phyloP scores from a whole-genome alignment of 92 coral and sea anemone genomes.

The Paragorgia papillata region DNA sequence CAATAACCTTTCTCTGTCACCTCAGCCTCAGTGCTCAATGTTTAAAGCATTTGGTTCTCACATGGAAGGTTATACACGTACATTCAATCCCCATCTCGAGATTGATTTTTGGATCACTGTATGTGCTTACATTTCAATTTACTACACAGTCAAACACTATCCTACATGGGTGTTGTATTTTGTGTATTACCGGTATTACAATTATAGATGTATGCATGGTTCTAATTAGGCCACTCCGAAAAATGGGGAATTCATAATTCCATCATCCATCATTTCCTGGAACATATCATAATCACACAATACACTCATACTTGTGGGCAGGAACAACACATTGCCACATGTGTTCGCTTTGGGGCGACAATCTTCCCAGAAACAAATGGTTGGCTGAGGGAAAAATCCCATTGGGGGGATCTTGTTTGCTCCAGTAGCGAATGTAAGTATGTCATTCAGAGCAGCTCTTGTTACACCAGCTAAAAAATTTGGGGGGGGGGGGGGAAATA shows the following conservation, averaged over 20 bases:
- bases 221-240: constrained; percentile 1
- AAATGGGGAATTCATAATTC: constrained; percentile 1
- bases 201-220: too few species aligned
- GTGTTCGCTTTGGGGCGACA: constrained; percentile 11
- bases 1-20: too few species aligned
- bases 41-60: too few species aligned
- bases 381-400: constrained; percentile 30
- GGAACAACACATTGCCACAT: constrained; percentile 20
- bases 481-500: too few species aligned
- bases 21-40: too few species aligned
- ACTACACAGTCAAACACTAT: too few species aligned
- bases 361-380: constrained; percentile 1
- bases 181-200: too few species aligned
- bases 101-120: too few species aligned
- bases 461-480: constrained; percentile 10
- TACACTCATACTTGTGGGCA: constrained; percentile 1
- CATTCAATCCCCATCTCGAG: too few species aligned
- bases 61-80: too few species aligned
- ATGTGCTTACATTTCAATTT: too few species aligned
- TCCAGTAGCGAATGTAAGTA: constrained; percentile 30
- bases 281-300: not conserved
- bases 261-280: constrained; percentile 14
- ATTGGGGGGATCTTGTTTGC: constrained; percentile 29
- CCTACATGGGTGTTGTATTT: too few species aligned
- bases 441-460: not conserved